phyloP scores from a whole-genome alignment of 30 jellyfish, hydroid and myxozoan genomes.

The Phacellophora camtschatica region DNA sequence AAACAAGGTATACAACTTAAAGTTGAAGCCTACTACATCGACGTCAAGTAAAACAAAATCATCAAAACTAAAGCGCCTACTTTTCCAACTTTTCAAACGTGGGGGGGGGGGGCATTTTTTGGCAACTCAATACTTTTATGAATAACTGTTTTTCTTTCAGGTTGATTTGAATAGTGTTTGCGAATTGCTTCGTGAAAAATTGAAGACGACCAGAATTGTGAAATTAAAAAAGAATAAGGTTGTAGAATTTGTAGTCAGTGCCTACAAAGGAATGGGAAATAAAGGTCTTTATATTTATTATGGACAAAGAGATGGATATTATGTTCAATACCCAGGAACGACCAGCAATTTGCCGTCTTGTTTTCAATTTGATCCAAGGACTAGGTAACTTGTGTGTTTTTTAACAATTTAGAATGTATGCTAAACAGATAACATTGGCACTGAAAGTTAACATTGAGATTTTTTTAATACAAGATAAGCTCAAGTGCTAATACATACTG shows the following conservation, averaged over 20 bases:
- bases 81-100: neutral
- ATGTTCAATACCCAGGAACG: constrained; percentile 31
- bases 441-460: no score
- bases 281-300: constrained; percentile 34
- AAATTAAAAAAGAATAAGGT: constrained; percentile 1
- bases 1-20: no score
- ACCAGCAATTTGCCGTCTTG: neutral
- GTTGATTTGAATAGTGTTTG: constrained; percentile 40
- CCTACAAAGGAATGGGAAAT: constrained; percentile 13
- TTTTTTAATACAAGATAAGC: no score
- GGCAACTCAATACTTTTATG: neutral
- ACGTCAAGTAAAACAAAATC: no score
- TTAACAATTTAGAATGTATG: no score
- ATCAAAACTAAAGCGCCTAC: no score
- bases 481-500: no score
- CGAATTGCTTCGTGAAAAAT: neutral
- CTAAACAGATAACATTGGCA: no score
- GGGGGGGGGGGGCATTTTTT: neutral
- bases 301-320: constrained; percentile 49
- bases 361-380: constrained; percentile 23
- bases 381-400: no score
- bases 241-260: neutral
- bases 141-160: neutral
- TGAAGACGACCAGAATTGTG: neutral
- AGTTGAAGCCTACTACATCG: no score